Evolutionary conservation across 2,888 invertebrate genomes (phyloP), one percentile per base, ranked within the genome.

Genomic region (Drymonia ruficornis): DNA sequence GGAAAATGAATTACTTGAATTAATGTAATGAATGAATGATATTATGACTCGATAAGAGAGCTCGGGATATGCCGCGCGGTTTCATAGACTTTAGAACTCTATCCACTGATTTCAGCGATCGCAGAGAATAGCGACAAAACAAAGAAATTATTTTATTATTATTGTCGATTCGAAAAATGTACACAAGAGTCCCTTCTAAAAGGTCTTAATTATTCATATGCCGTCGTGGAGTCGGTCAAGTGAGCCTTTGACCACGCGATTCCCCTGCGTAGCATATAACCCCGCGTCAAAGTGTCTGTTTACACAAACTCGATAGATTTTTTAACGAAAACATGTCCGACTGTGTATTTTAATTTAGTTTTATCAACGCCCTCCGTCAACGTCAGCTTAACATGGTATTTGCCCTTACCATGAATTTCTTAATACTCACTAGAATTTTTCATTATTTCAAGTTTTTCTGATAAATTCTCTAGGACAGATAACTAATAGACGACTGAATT

Each of bases 311-410:
- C 42, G 48, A 54, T 53, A 66, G 55, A 59, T 65, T 63, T 59
- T 63, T 59, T 59, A 65, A 64, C 60, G 61, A 63, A 62, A 60
- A 63, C 67, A 66, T 60, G 52, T 67, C 63, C 52, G 65, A 66
- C 69, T 70, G 56, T 65, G 73, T 63, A 74, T 70, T 74, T 76
- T 77, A 73, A 79, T 77, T 78, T 70, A 72, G 70, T 73, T 73
- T 65, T 73, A 77, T 79, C 72, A 67, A 59, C 59, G 72, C 72
- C 72, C 78, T 74, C 65, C 70, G 67, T 80, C 80, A 78, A 75
- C 56, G 76, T 80, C 78, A 70, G 48, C 60, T 50, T 56, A 58
- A 63, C 63, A 74, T 65, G 64, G 64, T 60, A 63, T 72, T 43
- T 70, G 73, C 65, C 69, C 74, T 66, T 71, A 64, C 70, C 72